Conservation (phyloP, 2,797 vertebrate genomes). For the Telmatherina bonti region DNA sequence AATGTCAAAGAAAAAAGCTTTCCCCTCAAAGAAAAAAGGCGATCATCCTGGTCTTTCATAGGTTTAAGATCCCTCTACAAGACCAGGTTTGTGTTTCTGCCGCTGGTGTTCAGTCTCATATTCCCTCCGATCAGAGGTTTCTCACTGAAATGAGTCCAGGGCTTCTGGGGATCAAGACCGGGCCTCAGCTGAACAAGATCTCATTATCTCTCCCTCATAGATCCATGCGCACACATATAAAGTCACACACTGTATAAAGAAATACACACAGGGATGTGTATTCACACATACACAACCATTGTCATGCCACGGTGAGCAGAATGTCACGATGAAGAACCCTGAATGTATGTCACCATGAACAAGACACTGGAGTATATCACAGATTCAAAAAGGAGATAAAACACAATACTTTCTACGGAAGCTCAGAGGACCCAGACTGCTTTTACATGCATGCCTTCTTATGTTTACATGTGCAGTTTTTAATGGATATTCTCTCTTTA, state of each 20-base stretch:
- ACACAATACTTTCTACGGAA: slow-evolving; percentile 7
- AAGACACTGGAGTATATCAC: slow-evolving; percentile 43
- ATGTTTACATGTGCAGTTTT: not conserved
- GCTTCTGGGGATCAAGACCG: slow-evolving; percentile 82
- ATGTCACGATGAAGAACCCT: slow-evolving; percentile 59
- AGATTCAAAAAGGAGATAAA: slow-evolving; percentile 48
- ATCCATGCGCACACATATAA: slow-evolving; percentile 42
- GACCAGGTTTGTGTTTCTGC: slow-evolving; percentile 61
- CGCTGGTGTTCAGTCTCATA: slow-evolving; percentile 64
- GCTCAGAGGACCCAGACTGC: slow-evolving; percentile 20
- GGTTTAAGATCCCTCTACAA: slow-evolving; percentile 46
- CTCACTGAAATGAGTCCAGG: slow-evolving; percentile 82
- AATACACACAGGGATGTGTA: slow-evolving; percentile 41
- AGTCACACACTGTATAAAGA: slow-evolving; percentile 38
- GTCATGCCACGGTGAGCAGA: slow-evolving; percentile 58
- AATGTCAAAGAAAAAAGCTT: not conserved
- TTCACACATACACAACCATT: slow-evolving; percentile 56
- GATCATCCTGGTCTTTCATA: slow-evolving; percentile 35
- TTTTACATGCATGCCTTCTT: not conserved
- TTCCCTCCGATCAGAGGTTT: slow-evolving; percentile 69
- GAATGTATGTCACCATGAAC: slow-evolving; percentile 70
- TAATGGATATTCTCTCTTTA: not conserved
- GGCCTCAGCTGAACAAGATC: slow-evolving; percentile 79
- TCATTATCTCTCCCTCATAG: slow-evolving; percentile 76
- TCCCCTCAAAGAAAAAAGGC: slow-evolving; percentile 37